These are phyloP conservation scores for Symphodus melops DNA, from an alignment of 2,113 vertebrate species.

Conservation along the genomic window DNA sequence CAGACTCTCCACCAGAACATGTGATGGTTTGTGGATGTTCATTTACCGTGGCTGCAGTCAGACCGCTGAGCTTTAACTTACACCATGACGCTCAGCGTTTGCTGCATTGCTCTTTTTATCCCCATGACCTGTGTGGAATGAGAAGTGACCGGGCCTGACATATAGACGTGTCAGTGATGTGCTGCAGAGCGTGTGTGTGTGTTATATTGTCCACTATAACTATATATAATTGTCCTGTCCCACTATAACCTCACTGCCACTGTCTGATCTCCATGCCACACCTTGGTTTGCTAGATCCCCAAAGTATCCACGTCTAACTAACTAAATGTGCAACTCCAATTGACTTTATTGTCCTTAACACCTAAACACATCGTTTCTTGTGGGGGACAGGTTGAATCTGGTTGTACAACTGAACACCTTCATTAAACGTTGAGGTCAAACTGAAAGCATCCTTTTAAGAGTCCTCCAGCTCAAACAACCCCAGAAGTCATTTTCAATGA, in stretches of 20 bases:
- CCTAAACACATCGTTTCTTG: too few species aligned
- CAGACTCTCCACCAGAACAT: not conserved
- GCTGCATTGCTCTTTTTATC: slow-evolving; percentile 31
- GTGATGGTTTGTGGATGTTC: not conserved
- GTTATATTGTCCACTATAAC: accelerated
- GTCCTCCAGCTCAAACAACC: too few species aligned
- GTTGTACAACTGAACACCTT: too few species aligned
- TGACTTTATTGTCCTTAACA: too few species aligned
- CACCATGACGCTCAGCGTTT: not conserved
- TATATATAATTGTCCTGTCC: too few species aligned
- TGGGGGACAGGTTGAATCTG: too few species aligned
- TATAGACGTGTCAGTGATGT: slow-evolving; percentile 45
- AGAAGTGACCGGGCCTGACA: slow-evolving; percentile 12
- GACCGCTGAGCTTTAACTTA: slow-evolving; percentile 19
- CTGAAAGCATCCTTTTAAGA: too few species aligned
- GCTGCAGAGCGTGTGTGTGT: slow-evolving; percentile 7
- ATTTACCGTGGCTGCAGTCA: not conserved
- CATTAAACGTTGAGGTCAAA: too few species aligned
- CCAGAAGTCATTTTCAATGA: too few species aligned
- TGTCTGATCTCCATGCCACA: not conserved
- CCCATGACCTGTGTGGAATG: slow-evolving; percentile 61
- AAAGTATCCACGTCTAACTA: too few species aligned
- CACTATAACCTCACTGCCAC: not conserved
- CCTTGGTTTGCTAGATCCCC: too few species aligned
- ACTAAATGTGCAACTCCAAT: too few species aligned